Percentiles rank a stretch among this genome's conserved stretches.
phyloP scores from a whole-genome alignment of 2,888 invertebrate genomes.

The Entomobrya multifasciata region DNA sequence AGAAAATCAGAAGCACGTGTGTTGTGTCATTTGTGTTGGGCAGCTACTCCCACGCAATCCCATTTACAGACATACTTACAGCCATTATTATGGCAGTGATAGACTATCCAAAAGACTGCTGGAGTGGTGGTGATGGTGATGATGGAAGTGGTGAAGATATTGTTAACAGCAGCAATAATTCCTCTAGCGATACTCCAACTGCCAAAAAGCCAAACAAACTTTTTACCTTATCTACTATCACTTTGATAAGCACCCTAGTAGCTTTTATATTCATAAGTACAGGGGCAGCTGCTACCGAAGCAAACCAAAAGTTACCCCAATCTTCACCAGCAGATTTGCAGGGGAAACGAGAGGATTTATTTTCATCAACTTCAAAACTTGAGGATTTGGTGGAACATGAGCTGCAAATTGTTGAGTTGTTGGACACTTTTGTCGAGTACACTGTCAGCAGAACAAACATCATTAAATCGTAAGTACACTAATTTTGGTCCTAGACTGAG shows the following conservation, averaged over 20 bases:
- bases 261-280: not conserved
- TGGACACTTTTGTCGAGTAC: conserved; percentile 80
- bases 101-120: not conserved
- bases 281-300: conserved; percentile 50
- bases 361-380: conserved; percentile 80
- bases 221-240: conserved; percentile 8
- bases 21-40: not conserved
- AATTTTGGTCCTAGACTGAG: no score
- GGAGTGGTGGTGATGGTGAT: not conserved
- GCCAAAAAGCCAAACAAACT: not conserved
- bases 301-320: conserved; percentile 55
- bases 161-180: no score
- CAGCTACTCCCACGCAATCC: not conserved
- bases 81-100: conserved; percentile 43
- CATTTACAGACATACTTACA: not conserved
- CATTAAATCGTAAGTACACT: conserved; percentile 80
- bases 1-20: not conserved
- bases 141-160: not conserved
- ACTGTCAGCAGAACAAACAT: conserved; percentile 79
- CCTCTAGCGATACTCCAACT: no score
- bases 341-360: conserved; percentile 79
- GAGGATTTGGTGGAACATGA: conserved; percentile 80
- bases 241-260: conserved; percentile 69
- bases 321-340: conserved; percentile 59
- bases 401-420: conserved; percentile 80